These are phyloP conservation scores for Ailurus styani DNA, from an alignment of 2,113 vertebrate species.

Conservation along the genomic window DNA sequence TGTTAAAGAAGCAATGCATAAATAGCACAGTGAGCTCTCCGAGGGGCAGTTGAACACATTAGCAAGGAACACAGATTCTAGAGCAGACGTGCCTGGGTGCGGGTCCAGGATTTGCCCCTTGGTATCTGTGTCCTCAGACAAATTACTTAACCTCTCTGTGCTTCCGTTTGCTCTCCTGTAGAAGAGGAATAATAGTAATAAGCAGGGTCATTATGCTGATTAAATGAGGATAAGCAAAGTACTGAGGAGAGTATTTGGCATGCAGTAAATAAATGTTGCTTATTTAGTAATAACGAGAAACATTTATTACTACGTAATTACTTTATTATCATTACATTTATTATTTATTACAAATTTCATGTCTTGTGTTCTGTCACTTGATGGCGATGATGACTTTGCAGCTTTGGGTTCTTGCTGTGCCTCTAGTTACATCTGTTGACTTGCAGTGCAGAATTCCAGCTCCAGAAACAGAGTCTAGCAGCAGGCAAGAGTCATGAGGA, in stretches of 20 bases:
- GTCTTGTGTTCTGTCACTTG: neutral
- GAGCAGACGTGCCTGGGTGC: neutral
- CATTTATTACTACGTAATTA: neutral
- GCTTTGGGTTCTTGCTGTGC: neutral
- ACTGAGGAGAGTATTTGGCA: neutral
- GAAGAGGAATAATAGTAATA: neutral
- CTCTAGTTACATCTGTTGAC: neutral
- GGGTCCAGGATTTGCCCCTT: too few relatives aligned
- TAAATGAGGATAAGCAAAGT: neutral
- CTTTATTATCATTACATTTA: neutral
- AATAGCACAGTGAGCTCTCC: neutral
- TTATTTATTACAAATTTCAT: neutral
- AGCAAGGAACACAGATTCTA: neutral
- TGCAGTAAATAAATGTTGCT: neutral
- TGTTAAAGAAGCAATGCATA: neutral
- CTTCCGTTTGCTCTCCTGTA: neutral
- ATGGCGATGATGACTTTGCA: neutral
- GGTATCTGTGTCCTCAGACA: neutral
- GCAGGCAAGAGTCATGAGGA: neutral
- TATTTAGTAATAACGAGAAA: neutral
- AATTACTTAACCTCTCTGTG: neutral
- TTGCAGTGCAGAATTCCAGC: neutral
- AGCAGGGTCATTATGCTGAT: neutral
- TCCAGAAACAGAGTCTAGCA: neutral
- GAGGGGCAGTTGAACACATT: accelerated